Evolutionary conservation across 2,888 invertebrate genomes (phyloP), one percentile per base, ranked within the genome.

Genomic region (Lasioglossum morio): DNA sequence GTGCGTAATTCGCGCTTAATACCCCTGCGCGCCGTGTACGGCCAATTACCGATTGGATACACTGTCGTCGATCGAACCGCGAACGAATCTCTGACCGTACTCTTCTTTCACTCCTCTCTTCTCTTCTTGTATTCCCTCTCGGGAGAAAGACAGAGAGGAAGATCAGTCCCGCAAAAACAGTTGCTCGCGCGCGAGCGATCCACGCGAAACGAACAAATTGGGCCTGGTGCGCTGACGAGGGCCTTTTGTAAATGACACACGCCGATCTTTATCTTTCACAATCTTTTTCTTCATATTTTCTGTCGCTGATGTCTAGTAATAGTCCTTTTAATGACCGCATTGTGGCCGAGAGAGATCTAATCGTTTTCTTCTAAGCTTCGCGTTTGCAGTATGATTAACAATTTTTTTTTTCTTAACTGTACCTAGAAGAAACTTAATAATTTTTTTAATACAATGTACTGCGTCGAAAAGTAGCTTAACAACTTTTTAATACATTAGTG

Each of bases 31-130:
- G 53, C 53, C 90, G 92, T 88, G 91, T 89, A 91, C 91, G 89
- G 92, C 88, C 94, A 94, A 94, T 94, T 94, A 94, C 92, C 90
- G 92, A 94, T 94, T 94, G 88, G 93, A 89, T 87, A 92, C 92
- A 92, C 92, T 91, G 89, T 93, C 91, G 93, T 92, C 92, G 91
- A 92, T 92, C 92, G 91, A 87, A 90, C 86, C 89, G 88, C 84
- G 91, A 89, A 92, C 90, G 91, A 84, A 86, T 87, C 91, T 63
- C 91, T 53, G 79, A 74, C 46, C 79, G 80, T 79, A 23, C 43
- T n/a, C 53, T 53, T 69, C 34, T 48, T 46, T n/a, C 30, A 34
- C 46, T 10, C 16, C 53, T 23, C 53, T 46, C 46, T 19, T 23
- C 40, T 27, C 14, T 53, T 27, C 53, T 34, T 19, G 40, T 63